Conservation (phyloP, 1,140 invertebrate genomes). For the Eurytemora carolleeae region DNA sequence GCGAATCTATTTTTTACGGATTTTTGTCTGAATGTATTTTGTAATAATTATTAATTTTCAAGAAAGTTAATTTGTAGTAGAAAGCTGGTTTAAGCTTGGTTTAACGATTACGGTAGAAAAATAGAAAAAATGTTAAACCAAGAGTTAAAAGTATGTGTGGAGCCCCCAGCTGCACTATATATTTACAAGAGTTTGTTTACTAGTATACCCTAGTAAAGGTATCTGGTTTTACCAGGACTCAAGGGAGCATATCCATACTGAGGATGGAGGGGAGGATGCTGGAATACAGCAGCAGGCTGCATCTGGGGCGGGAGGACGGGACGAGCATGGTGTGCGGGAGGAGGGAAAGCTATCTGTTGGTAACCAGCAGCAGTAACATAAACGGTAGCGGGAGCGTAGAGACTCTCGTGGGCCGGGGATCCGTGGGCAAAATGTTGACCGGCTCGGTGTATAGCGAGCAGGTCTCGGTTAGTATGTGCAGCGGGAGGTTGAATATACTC, state of each 20-base stretch:
- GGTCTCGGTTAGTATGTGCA: not conserved
- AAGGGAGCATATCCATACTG: conserved; percentile 20
- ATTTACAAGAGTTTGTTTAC: too few relatives aligned
- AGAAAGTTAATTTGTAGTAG: too few relatives aligned
- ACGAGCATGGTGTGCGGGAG: conserved; percentile 25
- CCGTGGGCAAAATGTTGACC: not conserved
- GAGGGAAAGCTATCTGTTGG: conserved; percentile 22
- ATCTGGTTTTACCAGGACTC: conserved; percentile 18
- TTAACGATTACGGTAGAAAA: too few relatives aligned
- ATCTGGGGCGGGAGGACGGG: conserved; percentile 25
- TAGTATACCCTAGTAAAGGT: conserved; percentile 16
- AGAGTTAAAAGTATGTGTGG: too few relatives aligned
- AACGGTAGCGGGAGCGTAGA: conserved; percentile 2
- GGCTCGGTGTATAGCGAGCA: not conserved
- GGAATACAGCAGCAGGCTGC: conserved; percentile 20
- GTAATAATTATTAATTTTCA: too few relatives aligned
- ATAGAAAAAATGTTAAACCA: too few relatives aligned
- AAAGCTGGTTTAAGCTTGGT: too few relatives aligned
- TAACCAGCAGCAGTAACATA: conserved; percentile 15
- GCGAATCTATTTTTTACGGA: too few relatives aligned
- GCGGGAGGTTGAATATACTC: conserved; percentile 15
- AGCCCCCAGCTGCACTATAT: too few relatives aligned
- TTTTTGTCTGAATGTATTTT: too few relatives aligned
- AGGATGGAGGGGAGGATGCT: conserved; percentile 20
- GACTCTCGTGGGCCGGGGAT: not conserved